phyloP scores from a whole-genome alignment of 2,113 vertebrate genomes.

The Xyrauchen texanus region DNA sequence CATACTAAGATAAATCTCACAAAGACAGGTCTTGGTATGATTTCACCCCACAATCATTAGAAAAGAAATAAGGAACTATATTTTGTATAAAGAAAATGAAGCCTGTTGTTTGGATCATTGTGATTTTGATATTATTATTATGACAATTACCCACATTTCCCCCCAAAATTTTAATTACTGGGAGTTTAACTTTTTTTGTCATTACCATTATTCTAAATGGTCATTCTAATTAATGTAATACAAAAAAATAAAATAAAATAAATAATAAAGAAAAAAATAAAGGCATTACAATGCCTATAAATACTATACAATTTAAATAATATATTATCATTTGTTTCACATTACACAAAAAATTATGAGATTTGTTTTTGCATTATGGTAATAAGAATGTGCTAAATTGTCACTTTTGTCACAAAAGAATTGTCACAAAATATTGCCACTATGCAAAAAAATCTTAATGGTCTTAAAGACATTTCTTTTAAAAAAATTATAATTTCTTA shows the following conservation, averaged over 20 bases:
- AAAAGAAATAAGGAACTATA: no score
- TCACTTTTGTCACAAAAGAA: no score
- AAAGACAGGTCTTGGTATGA: background rate
- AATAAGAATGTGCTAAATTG: background rate
- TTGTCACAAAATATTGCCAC: constrained; percentile 20
- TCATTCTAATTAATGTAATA: background rate
- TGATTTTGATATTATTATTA: background rate
- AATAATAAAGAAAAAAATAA: no score
- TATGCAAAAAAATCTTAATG: constrained; percentile 41
- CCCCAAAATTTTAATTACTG: no score
- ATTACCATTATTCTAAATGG: background rate
- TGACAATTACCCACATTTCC: no score
- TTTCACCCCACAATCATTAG: constrained; percentile 4
- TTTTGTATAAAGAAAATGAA: background rate
- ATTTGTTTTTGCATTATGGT: background rate
- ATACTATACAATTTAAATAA: no score
- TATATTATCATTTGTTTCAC: no score
- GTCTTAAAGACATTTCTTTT: no score
- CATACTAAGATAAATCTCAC: background rate
- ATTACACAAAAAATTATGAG: no score
- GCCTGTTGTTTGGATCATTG: background rate
- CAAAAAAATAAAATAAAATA: no score
- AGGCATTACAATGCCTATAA: no score
- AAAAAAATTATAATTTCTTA: no score
- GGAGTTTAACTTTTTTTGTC: background rate